Conservation (phyloP, 2,888 invertebrate species). For the Petrolisthes manimaculis region DNA sequence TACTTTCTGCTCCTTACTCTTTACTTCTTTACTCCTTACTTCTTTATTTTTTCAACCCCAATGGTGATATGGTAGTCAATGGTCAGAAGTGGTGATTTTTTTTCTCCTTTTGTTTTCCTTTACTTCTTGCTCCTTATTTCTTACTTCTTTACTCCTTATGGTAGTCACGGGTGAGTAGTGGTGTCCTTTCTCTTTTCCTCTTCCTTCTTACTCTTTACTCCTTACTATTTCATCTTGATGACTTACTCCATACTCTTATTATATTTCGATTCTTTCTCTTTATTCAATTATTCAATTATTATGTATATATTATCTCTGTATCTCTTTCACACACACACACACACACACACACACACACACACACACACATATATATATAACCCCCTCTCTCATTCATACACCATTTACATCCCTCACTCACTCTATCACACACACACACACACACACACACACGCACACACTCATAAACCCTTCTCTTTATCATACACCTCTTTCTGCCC, state of each 20-base stretch:
- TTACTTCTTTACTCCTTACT: neutral
- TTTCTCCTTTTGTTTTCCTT: neutral
- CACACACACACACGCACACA: slow-evolving; percentile 18
- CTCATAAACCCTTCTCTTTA: too few relatives aligned
- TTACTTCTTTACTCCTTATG: neutral
- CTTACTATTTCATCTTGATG: neutral
- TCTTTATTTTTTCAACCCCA: neutral
- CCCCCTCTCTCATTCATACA: too few relatives aligned
- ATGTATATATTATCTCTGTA: too few relatives aligned
- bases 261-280: too few relatives aligned
- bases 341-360: neutral
- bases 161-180: too few relatives aligned
- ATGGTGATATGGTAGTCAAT: neutral
- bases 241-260: too few relatives aligned
- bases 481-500: too few relatives aligned
- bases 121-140: neutral
- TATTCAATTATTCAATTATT: neutral
- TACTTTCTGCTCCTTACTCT: neutral
- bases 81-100: neutral
- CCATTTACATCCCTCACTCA: too few relatives aligned
- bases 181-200: neutral
- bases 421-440: slow-evolving; percentile 18
- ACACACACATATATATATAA: slow-evolving; percentile 6
- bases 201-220: neutral
- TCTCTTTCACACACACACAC: too few relatives aligned